These are phyloP conservation scores for Halcyon leucocephala DNA, from an alignment of 2,797 vertebrate species.

Conservation along the genomic window DNA sequence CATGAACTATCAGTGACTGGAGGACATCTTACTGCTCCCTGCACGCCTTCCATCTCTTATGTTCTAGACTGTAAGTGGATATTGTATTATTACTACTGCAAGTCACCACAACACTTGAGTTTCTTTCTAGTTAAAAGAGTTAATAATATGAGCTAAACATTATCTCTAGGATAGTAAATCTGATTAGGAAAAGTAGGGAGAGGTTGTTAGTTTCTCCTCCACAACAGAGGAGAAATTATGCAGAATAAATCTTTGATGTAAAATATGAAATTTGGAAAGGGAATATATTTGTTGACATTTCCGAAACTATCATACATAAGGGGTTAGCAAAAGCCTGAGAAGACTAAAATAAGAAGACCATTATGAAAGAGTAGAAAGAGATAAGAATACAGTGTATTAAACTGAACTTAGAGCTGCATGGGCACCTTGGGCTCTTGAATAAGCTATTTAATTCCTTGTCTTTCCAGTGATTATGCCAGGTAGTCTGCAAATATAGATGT, in stretches of 20 bases:
- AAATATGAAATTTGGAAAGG: not conserved
- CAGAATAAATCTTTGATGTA: not conserved
- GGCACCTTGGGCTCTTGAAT: not conserved
- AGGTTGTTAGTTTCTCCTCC: not conserved
- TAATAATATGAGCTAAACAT: not conserved
- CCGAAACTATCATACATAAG: not conserved
- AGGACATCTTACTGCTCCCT: not conserved
- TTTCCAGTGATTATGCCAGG: not conserved
- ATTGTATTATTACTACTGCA: not conserved
- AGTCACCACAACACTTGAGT: not conserved
- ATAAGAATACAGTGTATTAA: not conserved
- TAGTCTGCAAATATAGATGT: not conserved
- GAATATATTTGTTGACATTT: not conserved
- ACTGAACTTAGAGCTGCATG: not conserved
- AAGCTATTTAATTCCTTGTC: not conserved
- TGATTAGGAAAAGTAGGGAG: not conserved
- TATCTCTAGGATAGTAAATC: not conserved
- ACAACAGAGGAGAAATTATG: not conserved
- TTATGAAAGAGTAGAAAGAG: not conserved
- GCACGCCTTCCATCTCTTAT: not conserved
- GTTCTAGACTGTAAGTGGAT: not conserved
- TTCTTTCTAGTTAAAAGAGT: not conserved
- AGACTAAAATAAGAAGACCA: not conserved
- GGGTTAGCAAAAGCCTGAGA: not conserved
- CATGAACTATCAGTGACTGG: not conserved